Evolutionary conservation across 2,888 invertebrate genomes (phyloP), one percentile per base, ranked within the genome.

Genomic region (Trimorus sp.): DNA sequence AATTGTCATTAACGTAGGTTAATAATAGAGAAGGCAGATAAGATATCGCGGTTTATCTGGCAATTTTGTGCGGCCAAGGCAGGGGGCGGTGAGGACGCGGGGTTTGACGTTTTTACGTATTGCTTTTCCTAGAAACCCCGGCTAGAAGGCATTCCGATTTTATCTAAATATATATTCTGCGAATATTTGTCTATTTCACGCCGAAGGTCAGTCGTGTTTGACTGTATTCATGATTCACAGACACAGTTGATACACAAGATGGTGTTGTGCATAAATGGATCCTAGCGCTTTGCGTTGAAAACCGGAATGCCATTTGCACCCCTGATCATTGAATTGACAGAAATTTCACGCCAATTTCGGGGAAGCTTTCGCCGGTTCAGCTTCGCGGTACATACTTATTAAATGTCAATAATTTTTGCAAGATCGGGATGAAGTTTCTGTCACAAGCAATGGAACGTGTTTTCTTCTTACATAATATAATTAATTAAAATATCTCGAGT

Each of bases 91-190:
- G 26, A 26, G 26, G 26, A 26, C 4, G 4, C 26, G 26, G 26
- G 4, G 26, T 26, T 26, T 26, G 59, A 26, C 9, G 56, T n/a
- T 69, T 69, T 45, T 60, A 60, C 56, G 56, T 15, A 40, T 68
- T 63, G 62, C 37, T 62, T 58, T 68, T 79, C 69, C 62, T 1
- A 45, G 79, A 63, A 79, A 14, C 36, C 11, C 14, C 45, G 15
- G 26, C 58, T 53, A 59, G 53, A 73, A 63, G 26, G 74, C 69
- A 79, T 79, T 51, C 74, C 74, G 69, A 73, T 69, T 74, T 79
- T 74, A 79, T 79, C 79, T 79, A 79, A 69, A 79, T 63, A 74
- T 79, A 79, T 79, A 56, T 79, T 74, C 79, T 14, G 74, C 73
- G 79, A 79, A 79, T 79, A 79, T 79, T 79, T 74, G 54, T 79